phyloP scores from a whole-genome alignment of 2,113 vertebrate species.

The Caranx melampygus region DNA sequence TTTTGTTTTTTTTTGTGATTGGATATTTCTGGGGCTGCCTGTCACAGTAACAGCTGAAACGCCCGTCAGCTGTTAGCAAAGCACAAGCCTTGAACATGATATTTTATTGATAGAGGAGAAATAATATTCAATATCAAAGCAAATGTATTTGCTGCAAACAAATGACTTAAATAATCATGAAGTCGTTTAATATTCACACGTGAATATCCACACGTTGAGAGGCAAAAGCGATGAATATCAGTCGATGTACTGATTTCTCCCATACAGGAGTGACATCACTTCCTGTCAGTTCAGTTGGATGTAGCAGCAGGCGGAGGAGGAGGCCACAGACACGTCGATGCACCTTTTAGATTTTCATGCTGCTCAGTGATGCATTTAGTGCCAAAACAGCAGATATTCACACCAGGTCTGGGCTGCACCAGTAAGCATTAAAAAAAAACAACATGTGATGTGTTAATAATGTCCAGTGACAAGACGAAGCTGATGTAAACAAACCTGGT shows the following conservation, averaged over 20 bases:
- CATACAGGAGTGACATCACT: no score
- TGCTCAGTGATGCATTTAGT: constrained; percentile 4
- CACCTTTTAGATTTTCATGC: constrained; percentile 22
- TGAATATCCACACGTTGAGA: no score
- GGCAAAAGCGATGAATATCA: no score
- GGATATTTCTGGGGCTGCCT: neutral
- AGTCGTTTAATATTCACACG: no score
- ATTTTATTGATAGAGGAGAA: neutral
- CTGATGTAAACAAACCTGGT: no score
- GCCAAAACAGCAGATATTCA: neutral
- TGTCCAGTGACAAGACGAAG: no score
- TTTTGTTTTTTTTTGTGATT: no score
- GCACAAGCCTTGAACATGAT: neutral
- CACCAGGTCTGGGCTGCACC: neutral
- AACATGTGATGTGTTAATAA: no score
- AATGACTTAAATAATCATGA: no score
- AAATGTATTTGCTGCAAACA: no score
- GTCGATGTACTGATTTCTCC: no score
- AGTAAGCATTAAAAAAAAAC: neutral
- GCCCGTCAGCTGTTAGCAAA: neutral
- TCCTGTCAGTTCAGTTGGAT: no score
- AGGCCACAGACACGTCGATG: neutral
- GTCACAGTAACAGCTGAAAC: neutral
- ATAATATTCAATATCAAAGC: neutral
- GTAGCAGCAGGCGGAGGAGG: neutral